These are phyloP conservation scores for Cybosia mesomella DNA, from an alignment of 2,888 invertebrate species.

Conservation along the genomic window DNA sequence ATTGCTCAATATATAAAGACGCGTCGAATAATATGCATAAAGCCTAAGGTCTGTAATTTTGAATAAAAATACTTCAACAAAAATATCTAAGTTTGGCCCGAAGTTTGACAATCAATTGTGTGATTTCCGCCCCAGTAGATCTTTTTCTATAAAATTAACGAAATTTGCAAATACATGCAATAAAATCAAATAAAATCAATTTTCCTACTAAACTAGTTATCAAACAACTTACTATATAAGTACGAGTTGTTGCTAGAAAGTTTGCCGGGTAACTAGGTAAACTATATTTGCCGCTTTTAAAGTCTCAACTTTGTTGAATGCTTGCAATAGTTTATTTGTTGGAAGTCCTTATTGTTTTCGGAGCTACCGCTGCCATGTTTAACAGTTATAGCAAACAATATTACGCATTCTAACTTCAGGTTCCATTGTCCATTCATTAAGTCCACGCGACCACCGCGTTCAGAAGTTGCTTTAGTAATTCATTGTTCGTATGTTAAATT, in stretches of 20 bases:
- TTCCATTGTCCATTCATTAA: constrained; percentile 42
- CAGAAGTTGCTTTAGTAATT: constrained; percentile 36
- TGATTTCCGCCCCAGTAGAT: too few species aligned
- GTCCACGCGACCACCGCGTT: constrained; percentile 11
- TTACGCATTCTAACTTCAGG: constrained; percentile 25
- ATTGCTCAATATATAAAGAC: too few species aligned
- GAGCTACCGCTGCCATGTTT: constrained; percentile 32
- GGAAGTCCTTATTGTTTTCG: constrained; percentile 40
- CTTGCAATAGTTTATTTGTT: constrained; percentile 48
- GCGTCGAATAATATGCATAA: too few species aligned
- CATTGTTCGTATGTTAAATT: constrained; percentile 27
- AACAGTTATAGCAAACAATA: constrained; percentile 50
- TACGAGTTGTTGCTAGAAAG: constrained; percentile 25
- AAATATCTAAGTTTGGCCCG: too few species aligned
- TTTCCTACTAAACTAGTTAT: background rate
- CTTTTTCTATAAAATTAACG: too few species aligned
- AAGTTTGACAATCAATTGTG: too few species aligned
- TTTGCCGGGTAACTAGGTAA: constrained; percentile 18
- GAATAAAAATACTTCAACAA: too few species aligned
- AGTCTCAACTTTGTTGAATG: constrained; percentile 46
- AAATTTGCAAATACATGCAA: background rate
- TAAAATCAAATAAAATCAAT: background rate
- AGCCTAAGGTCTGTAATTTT: too few species aligned
- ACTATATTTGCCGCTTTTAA: constrained; percentile 38
- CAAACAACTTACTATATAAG: constrained; percentile 10